These are phyloP conservation scores for Genyomyrus donnyi DNA, from an alignment of 2,113 vertebrate genomes.

Conservation along the genomic window DNA sequence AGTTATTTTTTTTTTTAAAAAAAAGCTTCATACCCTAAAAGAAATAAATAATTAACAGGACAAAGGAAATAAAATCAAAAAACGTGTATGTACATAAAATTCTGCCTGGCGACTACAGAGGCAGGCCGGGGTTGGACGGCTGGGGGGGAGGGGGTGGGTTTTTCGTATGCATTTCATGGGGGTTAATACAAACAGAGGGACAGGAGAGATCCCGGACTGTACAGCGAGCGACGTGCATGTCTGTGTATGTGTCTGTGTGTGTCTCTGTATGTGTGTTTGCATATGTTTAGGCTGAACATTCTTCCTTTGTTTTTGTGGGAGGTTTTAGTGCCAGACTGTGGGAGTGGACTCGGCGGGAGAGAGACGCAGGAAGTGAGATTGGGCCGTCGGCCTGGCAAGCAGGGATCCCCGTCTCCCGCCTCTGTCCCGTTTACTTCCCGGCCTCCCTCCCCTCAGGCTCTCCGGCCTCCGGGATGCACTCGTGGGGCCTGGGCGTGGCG, in stretches of 20 bases:
- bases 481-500: slow-evolving; percentile 66
- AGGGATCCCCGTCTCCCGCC: not conserved
- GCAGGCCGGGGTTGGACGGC: slow-evolving; percentile 26
- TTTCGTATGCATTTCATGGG: slow-evolving; percentile 55
- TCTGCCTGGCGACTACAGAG: slow-evolving; percentile 15
- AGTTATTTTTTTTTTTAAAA: not conserved
- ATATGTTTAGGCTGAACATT: slow-evolving; percentile 30
- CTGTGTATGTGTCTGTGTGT: slow-evolving; percentile 17
- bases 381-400: not conserved
- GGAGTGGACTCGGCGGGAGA: not conserved
- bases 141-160: slow-evolving; percentile 46
- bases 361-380: slow-evolving; percentile 10
- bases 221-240: slow-evolving; percentile 48
- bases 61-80: slow-evolving; percentile 14
- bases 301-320: slow-evolving; percentile 48
- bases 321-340: slow-evolving; percentile 43
- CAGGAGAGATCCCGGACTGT: slow-evolving; percentile 45
- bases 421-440: slow-evolving; percentile 42
- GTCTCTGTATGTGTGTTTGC: slow-evolving; percentile 5
- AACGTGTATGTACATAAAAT: slow-evolving; percentile 21
- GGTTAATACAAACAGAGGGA: slow-evolving; percentile 47
- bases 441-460: slow-evolving; percentile 26
- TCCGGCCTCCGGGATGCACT: slow-evolving; percentile 68
- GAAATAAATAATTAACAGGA: slow-evolving; percentile 27
- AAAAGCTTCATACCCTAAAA: slow-evolving; percentile 25